A percentile compares a stretch with the other conserved stretches of the same genome.
phyloP scores from a whole-genome alignment of 2,113 vertebrate species.

The Arvicanthis niloticus region DNA sequence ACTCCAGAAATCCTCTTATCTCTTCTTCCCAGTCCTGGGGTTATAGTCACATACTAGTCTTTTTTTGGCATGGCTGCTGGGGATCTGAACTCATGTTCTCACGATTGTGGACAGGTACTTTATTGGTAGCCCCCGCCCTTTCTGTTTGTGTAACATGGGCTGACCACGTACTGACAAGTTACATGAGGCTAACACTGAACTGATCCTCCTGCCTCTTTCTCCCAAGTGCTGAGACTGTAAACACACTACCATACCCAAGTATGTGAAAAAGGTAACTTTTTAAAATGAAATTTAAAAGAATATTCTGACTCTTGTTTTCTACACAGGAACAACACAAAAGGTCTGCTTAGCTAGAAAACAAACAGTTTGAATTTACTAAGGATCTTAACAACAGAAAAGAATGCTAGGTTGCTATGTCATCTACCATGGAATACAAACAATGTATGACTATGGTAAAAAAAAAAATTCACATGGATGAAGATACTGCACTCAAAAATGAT shows the following conservation, averaged over 20 bases:
- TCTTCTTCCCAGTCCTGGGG: not conserved
- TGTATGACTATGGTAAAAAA: not conserved
- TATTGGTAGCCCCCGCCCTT: no score
- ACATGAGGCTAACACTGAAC: not conserved
- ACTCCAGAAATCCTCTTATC: not conserved
- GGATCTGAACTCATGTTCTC: not conserved
- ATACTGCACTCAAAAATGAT: not conserved
- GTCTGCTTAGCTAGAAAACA: conserved; percentile 9
- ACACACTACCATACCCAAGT: not conserved
- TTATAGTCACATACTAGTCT: not conserved
- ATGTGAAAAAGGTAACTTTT: not conserved
- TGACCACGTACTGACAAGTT: not conserved
- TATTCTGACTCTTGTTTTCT: not conserved
- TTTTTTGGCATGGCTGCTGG: not conserved
- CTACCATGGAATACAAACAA: not conserved
- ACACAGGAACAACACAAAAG: not conserved
- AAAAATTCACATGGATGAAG: not conserved
- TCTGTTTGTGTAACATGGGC: not conserved
- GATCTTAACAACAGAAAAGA: not conserved
- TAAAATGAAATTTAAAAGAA: conserved; percentile 29
- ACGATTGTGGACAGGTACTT: not conserved
- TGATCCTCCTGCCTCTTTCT: not conserved
- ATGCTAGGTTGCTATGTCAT: not conserved
- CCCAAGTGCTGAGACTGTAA: not conserved
- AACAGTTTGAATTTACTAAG: not conserved